Evolutionary conservation across 2,888 invertebrate genomes (phyloP).

Genomic region (Nemotelus nigrinus): DNA sequence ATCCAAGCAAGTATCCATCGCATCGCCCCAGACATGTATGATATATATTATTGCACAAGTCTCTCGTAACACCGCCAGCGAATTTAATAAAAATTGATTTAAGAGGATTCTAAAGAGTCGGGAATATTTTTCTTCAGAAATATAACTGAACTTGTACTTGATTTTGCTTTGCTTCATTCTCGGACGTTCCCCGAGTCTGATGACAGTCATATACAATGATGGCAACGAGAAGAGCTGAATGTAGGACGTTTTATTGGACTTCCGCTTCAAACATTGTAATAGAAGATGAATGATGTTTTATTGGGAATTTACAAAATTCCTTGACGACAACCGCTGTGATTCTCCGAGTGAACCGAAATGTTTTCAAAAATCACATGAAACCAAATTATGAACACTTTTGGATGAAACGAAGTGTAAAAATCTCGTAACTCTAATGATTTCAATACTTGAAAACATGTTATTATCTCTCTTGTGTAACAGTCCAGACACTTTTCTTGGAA

Average conservation of each 20-base stretch:
- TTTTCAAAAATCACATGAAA: too few species aligned
- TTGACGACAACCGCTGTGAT: too few species aligned
- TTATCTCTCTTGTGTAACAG: too few species aligned
- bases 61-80: background rate
- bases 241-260: constrained; percentile 7
- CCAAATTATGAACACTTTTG: too few species aligned
- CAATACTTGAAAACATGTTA: too few species aligned
- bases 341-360: too few species aligned
- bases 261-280: background rate
- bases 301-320: too few species aligned
- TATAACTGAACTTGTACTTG: constrained; percentile 37
- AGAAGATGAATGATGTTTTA: too few species aligned
- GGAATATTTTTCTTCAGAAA: constrained; percentile 12
- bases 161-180: constrained; percentile 8
- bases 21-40: background rate
- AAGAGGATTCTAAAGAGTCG: constrained; percentile 11
- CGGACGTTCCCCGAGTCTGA: background rate
- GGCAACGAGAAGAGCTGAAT: background rate
- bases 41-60: background rate
- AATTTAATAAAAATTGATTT: constrained; percentile 38
- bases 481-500: too few species aligned
- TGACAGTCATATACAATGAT: background rate
- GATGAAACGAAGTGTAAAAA: too few species aligned
- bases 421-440: too few species aligned
- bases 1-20: constrained; percentile 1